Evolutionary conservation across 2,888 invertebrate species (phyloP).

Genomic region (Phyllotreta striolata): DNA sequence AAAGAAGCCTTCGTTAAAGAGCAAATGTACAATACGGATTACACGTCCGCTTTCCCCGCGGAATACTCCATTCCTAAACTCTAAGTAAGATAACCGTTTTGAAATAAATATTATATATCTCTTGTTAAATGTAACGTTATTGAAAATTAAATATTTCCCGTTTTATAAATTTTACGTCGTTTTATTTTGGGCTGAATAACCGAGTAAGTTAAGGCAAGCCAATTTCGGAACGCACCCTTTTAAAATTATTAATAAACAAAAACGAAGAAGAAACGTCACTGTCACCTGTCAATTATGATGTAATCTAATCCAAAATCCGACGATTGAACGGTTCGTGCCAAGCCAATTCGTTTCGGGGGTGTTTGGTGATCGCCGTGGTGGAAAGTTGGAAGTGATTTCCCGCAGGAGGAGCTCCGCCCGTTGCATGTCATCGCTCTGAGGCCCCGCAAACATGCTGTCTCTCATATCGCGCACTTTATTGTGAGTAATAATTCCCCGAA

Average conservation of each 20-base stretch:
- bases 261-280: not conserved
- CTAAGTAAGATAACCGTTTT: conserved; percentile 27
- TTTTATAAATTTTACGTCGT: too few species aligned
- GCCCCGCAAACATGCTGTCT: conserved; percentile 52
- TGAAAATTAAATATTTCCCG: not conserved
- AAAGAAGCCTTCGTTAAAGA: conserved; percentile 77
- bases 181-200: too few species aligned
- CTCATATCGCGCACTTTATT: conserved; percentile 13
- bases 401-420: not conserved
- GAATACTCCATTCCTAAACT: conserved; percentile 67
- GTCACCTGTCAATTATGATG: conserved; percentile 21
- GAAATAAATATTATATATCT: conserved; percentile 11
- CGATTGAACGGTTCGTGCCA: conserved; percentile 25
- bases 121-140: conserved; percentile 5
- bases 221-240: too few species aligned
- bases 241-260: too few species aligned
- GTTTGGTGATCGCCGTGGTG: conserved; percentile 19
- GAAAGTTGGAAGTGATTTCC: conserved; percentile 4
- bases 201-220: too few species aligned
- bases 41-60: conserved; percentile 73
- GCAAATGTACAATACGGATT: conserved; percentile 81
- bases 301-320: conserved; percentile 12
- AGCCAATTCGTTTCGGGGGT: conserved; percentile 17
- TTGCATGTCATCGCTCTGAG: conserved; percentile 16
- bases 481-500: conserved; percentile 8